Conservation (phyloP, 2,113 vertebrate species). For the Crotalus horridus region DNA sequence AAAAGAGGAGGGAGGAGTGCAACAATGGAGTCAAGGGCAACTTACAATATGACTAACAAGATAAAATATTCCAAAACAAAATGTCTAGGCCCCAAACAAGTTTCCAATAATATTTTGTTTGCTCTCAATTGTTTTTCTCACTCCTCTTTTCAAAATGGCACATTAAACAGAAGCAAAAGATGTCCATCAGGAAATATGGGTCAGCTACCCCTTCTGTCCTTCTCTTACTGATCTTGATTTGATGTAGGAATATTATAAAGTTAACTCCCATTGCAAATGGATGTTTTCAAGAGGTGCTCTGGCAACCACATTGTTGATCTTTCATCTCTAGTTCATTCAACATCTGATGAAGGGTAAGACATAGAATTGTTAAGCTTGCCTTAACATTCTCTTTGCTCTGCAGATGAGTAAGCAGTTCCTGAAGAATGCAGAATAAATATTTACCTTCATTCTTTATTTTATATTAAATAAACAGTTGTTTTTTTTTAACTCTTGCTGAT, state of each 20-base stretch:
- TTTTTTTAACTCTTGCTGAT: background rate
- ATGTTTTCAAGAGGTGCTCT: background rate
- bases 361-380: background rate
- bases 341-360: background rate
- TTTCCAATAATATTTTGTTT: background rate
- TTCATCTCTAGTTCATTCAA: background rate
- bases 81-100: background rate
- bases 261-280: background rate
- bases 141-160: background rate
- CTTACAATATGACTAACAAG: background rate
- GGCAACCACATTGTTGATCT: background rate
- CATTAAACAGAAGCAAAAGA: background rate
- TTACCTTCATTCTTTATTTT: background rate
- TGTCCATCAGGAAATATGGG: background rate
- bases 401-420: background rate
- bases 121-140: background rate
- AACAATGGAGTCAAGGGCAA: background rate
- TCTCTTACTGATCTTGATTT: background rate
- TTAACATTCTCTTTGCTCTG: background rate
- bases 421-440: background rate
- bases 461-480: background rate
- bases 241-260: background rate
- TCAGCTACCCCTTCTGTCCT: background rate
- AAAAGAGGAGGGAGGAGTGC: background rate
- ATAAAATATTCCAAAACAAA: background rate